These are phyloP conservation scores for Automeris io DNA, from an alignment of 2,888 invertebrate genomes.

Conservation along the genomic window DNA sequence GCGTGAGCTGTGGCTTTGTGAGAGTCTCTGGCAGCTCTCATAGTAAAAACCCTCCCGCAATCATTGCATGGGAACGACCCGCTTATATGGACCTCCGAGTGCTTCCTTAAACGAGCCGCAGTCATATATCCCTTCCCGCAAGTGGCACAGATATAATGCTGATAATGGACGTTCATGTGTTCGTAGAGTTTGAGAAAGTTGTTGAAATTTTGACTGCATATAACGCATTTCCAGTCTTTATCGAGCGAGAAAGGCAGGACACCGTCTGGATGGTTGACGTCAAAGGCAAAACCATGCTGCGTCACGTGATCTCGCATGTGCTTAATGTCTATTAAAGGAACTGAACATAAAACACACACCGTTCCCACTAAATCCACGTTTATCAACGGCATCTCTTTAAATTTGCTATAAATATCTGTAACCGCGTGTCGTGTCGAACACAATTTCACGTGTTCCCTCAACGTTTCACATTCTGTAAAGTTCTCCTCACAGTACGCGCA, in stretches of 20 bases:
- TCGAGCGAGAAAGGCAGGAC: conserved; percentile 54
- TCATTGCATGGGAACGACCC: conserved; percentile 60
- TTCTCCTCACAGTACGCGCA: conserved; percentile 61
- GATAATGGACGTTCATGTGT: conserved; percentile 66
- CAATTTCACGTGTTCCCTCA: conserved; percentile 46
- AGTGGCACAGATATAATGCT: conserved; percentile 61
- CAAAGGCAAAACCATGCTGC: conserved; percentile 46
- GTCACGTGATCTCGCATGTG: conserved; percentile 51
- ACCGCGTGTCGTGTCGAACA: conserved; percentile 43
- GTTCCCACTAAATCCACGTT: conserved; percentile 57
- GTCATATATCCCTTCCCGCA: conserved; percentile 70
- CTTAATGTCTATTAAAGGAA: conserved; percentile 31
- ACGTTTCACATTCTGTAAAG: conserved; percentile 46
- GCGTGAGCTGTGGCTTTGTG: conserved; percentile 56
- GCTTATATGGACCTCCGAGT: conserved; percentile 56
- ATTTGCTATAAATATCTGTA: conserved; percentile 62
- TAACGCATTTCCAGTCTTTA: conserved; percentile 57
- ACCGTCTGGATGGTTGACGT: conserved; percentile 53
- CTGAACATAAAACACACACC: conserved; percentile 42
- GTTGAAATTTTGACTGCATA: conserved; percentile 53
- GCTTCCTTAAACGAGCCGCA: conserved; percentile 55
- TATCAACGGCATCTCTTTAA: conserved; percentile 62
- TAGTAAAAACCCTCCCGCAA: conserved; percentile 49
- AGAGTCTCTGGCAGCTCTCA: conserved; percentile 56
- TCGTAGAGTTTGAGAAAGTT: conserved; percentile 64